Base-by-base conservation (phyloP, 1,140 invertebrate genomes). In the Apis cerana region DNA sequence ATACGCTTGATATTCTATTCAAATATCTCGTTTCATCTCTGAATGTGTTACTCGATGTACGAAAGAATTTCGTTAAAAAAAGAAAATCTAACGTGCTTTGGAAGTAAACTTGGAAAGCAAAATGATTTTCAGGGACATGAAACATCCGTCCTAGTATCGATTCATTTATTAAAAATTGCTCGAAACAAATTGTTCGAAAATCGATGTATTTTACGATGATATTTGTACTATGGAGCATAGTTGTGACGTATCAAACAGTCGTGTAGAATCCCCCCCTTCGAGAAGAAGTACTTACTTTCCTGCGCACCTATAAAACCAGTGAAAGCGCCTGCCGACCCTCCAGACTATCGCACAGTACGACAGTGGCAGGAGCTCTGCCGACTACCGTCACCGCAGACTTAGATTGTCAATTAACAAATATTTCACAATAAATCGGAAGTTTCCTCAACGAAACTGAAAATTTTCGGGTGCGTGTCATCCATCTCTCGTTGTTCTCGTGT, bases 241-340 rank as follows among this genome's bases (percentile, higher is more conserved):
- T 74, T 56, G 52, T 50, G 54, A 80, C 81, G 72, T 74, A 70
- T 74, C 43, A 69, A 86, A 69, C 76, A 84, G 61, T 50, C 23
- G 43, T 56, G 64, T 64, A 83, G 86, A 80, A 89, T 88, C 82
- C 88, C 90, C 33, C 91, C 89, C 90, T 88, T 91, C 86, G 80
- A 86, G 90, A 93, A 92, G 91, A 93, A 91, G 92, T 91, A 91
- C 92, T 93, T 91, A 91, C 92, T 93, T 92, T 92, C 90, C 84
- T 93, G 90, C 90, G 82, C 87, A 85, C 90, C 91, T 94, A 94
- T 94, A 94, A 94, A 94, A 92, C 92, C 92, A 90, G 93, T 94
- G 93, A 94, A 94, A 94, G 93, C 92, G 89, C 85, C 89, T 88
- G 86, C 84, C 90, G 92, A 91, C 91, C 90, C 92, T 94, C 93